Evolutionary conservation across 2,113 vertebrate species (phyloP).

Genomic region (Plectropomus leopardus): DNA sequence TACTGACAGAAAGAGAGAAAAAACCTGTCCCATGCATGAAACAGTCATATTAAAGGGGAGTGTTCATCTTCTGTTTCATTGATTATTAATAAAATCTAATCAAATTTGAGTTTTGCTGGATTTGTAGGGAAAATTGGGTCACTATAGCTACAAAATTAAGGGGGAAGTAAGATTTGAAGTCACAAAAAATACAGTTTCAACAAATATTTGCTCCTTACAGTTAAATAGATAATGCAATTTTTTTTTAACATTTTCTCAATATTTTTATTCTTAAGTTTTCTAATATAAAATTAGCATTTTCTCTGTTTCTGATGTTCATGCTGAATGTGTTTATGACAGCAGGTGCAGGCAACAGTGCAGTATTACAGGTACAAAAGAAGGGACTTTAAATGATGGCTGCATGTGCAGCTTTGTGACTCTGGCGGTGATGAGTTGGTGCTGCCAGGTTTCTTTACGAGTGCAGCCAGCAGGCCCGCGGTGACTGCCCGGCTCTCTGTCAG

Average conservation of each 20-base stretch:
- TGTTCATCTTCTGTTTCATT: neutral
- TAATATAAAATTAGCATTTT: no score
- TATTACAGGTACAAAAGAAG: constrained; percentile 2
- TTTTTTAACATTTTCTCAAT: no score
- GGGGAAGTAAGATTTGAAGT: neutral
- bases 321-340: neutral
- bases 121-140: constrained; percentile 18
- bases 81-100: constrained; percentile 45
- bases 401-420: constrained; percentile 35
- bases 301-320: no score
- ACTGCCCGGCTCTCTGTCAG: constrained; percentile 29
- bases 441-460: constrained; percentile 53
- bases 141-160: neutral
- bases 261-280: no score
- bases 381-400: constrained; percentile 25
- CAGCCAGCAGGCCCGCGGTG: constrained; percentile 37
- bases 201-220: no score
- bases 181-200: no score
- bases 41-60: neutral
- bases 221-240: no score
- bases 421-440: constrained; percentile 18
- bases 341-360: neutral
- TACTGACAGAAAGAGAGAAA: neutral
- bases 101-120: neutral
- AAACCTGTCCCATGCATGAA: neutral